Evolutionary conservation across 2,888 invertebrate species (phyloP).

Genomic region (Acleris literana): DNA sequence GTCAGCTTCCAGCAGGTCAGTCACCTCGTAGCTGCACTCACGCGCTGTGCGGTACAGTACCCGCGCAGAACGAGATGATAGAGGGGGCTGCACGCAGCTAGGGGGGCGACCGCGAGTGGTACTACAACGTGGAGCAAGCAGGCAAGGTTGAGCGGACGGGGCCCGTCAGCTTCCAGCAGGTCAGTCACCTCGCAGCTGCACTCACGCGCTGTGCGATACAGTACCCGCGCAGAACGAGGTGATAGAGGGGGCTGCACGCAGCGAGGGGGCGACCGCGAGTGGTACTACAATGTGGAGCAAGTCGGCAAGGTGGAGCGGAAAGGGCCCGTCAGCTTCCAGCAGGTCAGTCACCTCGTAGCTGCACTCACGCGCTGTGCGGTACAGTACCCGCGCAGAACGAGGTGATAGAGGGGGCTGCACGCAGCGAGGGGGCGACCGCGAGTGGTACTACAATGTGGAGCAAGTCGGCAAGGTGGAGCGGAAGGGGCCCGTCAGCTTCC

Average conservation of each 20-base stretch:
- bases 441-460: too few relatives aligned
- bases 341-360: slow-evolving; percentile 68
- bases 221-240: slow-evolving; percentile 97
- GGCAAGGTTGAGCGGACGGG: slow-evolving; percentile 91
- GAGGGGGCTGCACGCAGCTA: slow-evolving; percentile 91
- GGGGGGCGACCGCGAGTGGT: slow-evolving; percentile 93
- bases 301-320: slow-evolving; percentile 88
- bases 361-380: too few relatives aligned
- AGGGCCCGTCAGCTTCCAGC: slow-evolving; percentile 94
- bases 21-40: too few relatives aligned
- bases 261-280: slow-evolving; percentile 87
- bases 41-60: too few relatives aligned
- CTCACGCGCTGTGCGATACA: slow-evolving; percentile 89
- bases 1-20: slow-evolving; percentile 90
- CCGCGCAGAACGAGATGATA: too few relatives aligned
- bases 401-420: too few relatives aligned
- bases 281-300: slow-evolving; percentile 91
- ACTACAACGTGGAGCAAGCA: slow-evolving; percentile 88
- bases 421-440: too few relatives aligned
- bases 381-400: too few relatives aligned
- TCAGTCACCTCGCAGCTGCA: slow-evolving; percentile 35
- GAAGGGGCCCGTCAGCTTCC: too few relatives aligned
- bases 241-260: slow-evolving; percentile 92
- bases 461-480: too few relatives aligned
- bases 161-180: slow-evolving; percentile 93